Conservation (phyloP, 2,113 vertebrate species). For the Cottus gobio region DNA sequence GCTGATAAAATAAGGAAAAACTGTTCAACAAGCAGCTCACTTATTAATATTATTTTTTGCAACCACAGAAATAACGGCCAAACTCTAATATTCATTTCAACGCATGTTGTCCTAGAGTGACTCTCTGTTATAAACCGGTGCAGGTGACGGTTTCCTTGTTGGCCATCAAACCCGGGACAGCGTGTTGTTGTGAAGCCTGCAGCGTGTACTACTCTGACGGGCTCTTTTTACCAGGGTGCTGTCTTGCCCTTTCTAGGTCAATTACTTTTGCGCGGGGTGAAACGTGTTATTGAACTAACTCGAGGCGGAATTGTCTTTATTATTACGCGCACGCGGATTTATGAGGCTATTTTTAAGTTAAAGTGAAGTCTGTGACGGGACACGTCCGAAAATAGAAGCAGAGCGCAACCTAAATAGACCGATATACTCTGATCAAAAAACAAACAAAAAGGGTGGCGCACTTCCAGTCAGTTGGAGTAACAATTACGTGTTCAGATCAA, state of each 20-base stretch:
- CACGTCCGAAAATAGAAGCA: conserved; percentile 63
- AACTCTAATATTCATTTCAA: conserved; percentile 9
- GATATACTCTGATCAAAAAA: neutral
- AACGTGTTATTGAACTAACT: conserved; percentile 22
- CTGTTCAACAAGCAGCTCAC: neutral
- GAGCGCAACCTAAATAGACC: conserved; percentile 28
- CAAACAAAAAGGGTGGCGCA: neutral
- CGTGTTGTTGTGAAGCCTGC: neutral
- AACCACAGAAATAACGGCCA: neutral
- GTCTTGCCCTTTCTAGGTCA: conserved; percentile 10
- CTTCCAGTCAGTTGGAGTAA: no score
- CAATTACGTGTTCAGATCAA: neutral
- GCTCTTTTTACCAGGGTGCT: neutral
- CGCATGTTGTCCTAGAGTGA: conserved; percentile 3
- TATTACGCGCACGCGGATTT: neutral
- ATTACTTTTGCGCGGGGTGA: neutral
- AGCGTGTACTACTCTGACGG: neutral
- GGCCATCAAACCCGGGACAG: neutral
- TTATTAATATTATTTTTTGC: neutral
- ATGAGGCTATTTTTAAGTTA: conserved; percentile 27
- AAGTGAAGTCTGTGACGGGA: conserved; percentile 54
- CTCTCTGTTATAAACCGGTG: no score
- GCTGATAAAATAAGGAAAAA: neutral
- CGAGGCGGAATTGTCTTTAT: conserved; percentile 1
- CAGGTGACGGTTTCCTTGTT: neutral